Conservation (phyloP, 2,888 invertebrate genomes). For the Sicus ferrugineus region DNA sequence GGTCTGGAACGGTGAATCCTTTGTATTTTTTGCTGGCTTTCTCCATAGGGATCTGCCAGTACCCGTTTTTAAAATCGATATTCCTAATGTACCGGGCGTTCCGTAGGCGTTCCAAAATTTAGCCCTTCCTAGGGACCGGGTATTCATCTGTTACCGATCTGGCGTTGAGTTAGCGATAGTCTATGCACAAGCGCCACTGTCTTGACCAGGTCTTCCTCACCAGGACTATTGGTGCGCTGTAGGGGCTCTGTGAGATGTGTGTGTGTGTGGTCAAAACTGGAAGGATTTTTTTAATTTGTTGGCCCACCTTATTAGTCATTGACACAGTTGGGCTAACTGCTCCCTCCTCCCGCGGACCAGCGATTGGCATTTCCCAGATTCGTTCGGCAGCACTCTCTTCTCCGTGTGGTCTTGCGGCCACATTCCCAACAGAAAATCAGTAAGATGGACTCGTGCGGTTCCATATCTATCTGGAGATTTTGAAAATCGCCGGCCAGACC, state of each 20-base stretch:
- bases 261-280: too few species aligned
- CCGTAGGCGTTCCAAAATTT: conserved; percentile 20
- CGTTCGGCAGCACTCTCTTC: not conserved
- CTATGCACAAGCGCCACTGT: conserved; percentile 24
- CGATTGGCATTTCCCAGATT: conserved; percentile 17
- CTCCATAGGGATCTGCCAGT: conserved; percentile 30
- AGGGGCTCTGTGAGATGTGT: conserved; percentile 32
- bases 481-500: not conserved
- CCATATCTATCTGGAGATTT: not conserved
- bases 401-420: not conserved
- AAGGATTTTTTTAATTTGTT: too few species aligned
- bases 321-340: not conserved
- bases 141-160: not conserved
- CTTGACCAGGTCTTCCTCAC: conserved; percentile 34
- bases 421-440: not conserved
- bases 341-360: conserved; percentile 2
- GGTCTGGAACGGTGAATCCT: conserved; percentile 17
- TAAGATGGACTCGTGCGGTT: not conserved
- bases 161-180: not conserved
- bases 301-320: not conserved
- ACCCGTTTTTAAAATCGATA: conserved; percentile 29
- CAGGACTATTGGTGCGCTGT: conserved; percentile 33
- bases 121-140: not conserved
- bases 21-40: not conserved
- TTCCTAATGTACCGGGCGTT: conserved; percentile 20